Evolutionary conservation across 2,797 vertebrate genomes (phyloP).

Genomic region (Nyctibius grandis): DNA sequence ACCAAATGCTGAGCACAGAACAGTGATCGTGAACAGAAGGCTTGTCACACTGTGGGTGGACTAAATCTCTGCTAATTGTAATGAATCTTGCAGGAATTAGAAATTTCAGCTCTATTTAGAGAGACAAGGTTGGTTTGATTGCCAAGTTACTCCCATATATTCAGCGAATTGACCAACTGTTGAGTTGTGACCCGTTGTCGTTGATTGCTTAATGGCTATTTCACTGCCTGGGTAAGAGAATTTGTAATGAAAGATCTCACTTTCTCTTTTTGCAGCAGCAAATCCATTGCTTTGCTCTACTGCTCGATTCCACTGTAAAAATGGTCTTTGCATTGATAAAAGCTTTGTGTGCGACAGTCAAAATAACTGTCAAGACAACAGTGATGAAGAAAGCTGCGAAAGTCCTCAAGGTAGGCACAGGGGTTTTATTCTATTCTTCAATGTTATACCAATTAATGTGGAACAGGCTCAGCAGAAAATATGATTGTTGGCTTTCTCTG

Average conservation of each 20-base stretch:
- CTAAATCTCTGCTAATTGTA: neutral
- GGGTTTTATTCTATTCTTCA: neutral
- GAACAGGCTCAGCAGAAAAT: neutral
- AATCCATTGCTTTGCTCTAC: constrained; percentile 93
- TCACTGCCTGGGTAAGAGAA: neutral
- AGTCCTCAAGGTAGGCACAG: constrained; percentile 85
- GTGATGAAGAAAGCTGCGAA: constrained; percentile 91
- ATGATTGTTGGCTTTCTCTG: neutral
- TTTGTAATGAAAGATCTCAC: neutral
- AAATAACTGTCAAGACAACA: constrained; percentile 97
- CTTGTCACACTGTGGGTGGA: neutral
- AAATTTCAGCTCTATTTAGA: neutral
- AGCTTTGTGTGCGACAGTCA: constrained; percentile 96
- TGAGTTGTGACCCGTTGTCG: neutral
- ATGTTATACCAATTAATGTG: accelerated
- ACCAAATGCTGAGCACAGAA: neutral
- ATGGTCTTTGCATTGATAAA: constrained; percentile 93
- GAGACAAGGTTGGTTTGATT: neutral
- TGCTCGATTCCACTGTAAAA: constrained; percentile 92
- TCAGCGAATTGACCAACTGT: neutral
- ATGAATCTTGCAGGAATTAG: neutral
- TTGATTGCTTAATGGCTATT: neutral
- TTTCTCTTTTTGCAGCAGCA: constrained; percentile 77
- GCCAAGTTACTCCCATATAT: neutral
- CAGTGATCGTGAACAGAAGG: neutral